phyloP scores from a whole-genome alignment of 2,888 invertebrate species.

The Aphidius colemani region DNA sequence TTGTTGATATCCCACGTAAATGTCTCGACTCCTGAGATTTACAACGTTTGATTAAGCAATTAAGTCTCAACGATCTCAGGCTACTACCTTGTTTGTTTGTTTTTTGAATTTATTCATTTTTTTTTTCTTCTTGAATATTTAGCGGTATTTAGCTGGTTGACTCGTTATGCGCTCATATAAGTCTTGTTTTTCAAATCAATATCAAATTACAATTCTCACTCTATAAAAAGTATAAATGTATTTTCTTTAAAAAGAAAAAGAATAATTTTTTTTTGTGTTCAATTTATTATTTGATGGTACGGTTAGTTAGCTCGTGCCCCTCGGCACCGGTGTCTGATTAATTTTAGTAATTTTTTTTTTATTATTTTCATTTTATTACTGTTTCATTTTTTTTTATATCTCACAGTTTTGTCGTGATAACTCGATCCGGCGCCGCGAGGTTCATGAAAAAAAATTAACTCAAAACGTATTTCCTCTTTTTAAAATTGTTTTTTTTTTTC shows the following conservation, averaged over 20 bases:
- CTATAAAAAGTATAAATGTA: not conserved
- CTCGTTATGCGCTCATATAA: constrained; percentile 34
- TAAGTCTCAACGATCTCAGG: constrained; percentile 38
- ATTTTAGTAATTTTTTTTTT: constrained; percentile 54
- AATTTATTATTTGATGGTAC: constrained; percentile 32
- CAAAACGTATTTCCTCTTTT: constrained; percentile 35
- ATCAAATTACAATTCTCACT: not conserved
- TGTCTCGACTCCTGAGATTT: constrained; percentile 53
- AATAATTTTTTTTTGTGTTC: not conserved
- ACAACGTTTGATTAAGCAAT: constrained; percentile 59
- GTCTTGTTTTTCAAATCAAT: not conserved
- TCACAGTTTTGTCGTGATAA: constrained; percentile 42
- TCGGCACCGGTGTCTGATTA: constrained; percentile 52
- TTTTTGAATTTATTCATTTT: not conserved
- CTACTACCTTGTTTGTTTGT: not conserved
- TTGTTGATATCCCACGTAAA: constrained; percentile 40
- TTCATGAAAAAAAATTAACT: constrained; percentile 24
- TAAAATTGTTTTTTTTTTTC: constrained; percentile 17
- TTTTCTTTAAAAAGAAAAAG: constrained; percentile 24
- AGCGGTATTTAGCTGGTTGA: constrained; percentile 33
- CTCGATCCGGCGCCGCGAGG: constrained; percentile 45
- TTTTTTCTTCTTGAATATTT: constrained; percentile 18
- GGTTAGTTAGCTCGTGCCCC: constrained; percentile 54
- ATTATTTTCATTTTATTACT: too few relatives aligned
- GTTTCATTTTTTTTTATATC: not conserved